Evolutionary conservation across 2,113 vertebrate genomes (phyloP), one percentile per base, ranked within the genome.

Genomic region (Solea solea): DNA sequence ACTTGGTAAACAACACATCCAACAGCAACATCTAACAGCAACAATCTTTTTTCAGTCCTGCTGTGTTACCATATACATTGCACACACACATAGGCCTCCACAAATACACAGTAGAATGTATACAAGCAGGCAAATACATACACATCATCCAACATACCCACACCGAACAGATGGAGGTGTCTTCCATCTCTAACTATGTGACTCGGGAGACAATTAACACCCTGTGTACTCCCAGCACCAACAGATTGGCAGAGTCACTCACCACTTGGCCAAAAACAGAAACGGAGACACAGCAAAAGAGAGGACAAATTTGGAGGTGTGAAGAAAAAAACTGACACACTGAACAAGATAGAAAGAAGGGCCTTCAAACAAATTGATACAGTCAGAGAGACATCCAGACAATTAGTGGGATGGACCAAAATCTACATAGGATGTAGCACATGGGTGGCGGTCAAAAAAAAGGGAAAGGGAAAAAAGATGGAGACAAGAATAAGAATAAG

Each of bases 151-250:
- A n/a, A 53, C 50, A 80, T 51, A 69, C 68, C 67, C 61, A 85
- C 70, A 39, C 54, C 1, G 9, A 80, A 78, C 85, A 90, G 86
- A 89, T 84, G 72, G 82, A 76, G 84, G 76, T 81, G 64, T 72
- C 81, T 87, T 71, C 63, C 62, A 74, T 87, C 81, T 80, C 69
- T 25, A 71, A 72, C 27, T 64, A 56, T 70, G 63, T 27, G 45
- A 76, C 66, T 79, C 72, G 69, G 85, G 74, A 83, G 74, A 82
- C 82, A 90, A 90, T 89, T 82, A 88, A 70, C 86, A 83, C 81
- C 72, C 57, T 46, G 64, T 83, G 64, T 28, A 65, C 69, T 86
- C 63, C 57, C 59, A 79, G 83, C 77, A 72, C 59, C 62, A 81
- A 83, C 84, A 89, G 88, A 86, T 82, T 89, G 89, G 80, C 14